A percentile compares a stretch with the other conserved stretches of the same genome.
These are phyloP conservation scores for Xiphydria camelus DNA, from an alignment of 2,888 invertebrate species.

Conservation along the genomic window DNA sequence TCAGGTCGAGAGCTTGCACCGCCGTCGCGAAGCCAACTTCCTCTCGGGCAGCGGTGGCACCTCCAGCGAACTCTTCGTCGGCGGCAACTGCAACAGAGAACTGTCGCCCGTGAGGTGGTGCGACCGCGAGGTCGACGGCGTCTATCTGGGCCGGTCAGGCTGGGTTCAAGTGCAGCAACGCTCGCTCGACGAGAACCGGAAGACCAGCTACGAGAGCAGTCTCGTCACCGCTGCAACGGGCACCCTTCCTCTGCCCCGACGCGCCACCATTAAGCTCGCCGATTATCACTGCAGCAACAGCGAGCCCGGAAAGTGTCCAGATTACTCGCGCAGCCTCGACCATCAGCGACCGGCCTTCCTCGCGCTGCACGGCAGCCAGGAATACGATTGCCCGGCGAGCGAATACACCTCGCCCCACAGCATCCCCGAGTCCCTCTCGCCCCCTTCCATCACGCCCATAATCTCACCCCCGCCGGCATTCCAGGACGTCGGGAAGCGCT, in stretches of 20 bases:
- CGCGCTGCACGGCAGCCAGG: slow-evolving; percentile 45
- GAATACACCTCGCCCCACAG: slow-evolving; percentile 54
- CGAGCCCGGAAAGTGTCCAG: slow-evolving; percentile 49
- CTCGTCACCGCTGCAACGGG: slow-evolving; percentile 37
- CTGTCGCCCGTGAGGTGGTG: slow-evolving; percentile 65
- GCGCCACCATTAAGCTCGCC: slow-evolving; percentile 60
- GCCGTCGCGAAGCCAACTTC: slow-evolving; percentile 46
- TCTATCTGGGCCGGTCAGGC: slow-evolving; percentile 63
- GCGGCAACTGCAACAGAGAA: slow-evolving; percentile 59
- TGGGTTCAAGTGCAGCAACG: slow-evolving; percentile 65
- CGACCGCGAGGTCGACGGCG: slow-evolving; percentile 64
- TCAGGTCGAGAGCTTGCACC: slow-evolving; percentile 42
- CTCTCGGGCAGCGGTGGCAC: slow-evolving; percentile 56
- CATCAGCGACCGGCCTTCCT: slow-evolving; percentile 49
- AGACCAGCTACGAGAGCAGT: slow-evolving; percentile 48
- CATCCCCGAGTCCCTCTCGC: slow-evolving; percentile 60
- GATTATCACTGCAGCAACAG: slow-evolving; percentile 60
- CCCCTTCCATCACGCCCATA: slow-evolving; percentile 71
- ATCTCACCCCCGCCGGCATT: slow-evolving; percentile 73
- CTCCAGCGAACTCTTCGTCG: slow-evolving; percentile 58
- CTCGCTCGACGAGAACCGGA: slow-evolving; percentile 61
- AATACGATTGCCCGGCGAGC: slow-evolving; percentile 50
- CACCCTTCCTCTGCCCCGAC: slow-evolving; percentile 54
- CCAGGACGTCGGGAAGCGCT: slow-evolving; percentile 60
- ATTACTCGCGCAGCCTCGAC: slow-evolving; percentile 34